Evolutionary conservation across 92 coral and sea anemone species (phyloP).

Genomic region (Hydrozoanthus gracilis): DNA sequence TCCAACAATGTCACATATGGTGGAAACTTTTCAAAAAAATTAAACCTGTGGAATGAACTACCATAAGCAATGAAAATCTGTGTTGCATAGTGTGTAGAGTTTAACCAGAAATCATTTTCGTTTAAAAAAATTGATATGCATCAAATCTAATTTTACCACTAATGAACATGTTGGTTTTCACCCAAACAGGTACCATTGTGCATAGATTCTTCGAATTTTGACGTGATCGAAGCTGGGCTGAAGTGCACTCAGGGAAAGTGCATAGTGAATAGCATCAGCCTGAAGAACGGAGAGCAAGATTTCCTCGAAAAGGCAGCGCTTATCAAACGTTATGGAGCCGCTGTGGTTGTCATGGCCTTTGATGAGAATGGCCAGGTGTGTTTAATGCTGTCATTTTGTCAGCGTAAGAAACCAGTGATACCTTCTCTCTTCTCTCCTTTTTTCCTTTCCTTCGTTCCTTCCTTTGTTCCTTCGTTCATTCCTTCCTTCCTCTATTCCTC

Average conservation of each 20-base stretch:
- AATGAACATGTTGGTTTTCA: not conserved
- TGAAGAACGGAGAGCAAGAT: conserved; percentile 94
- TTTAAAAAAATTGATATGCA: not conserved
- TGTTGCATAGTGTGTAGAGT: no score
- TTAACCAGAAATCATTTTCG: no score
- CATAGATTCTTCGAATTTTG: conserved; percentile 97
- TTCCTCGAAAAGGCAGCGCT: conserved; percentile 84
- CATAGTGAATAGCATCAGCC: conserved; percentile 95
- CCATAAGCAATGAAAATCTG: no score
- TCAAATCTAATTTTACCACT: no score
- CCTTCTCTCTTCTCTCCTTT: not conserved
- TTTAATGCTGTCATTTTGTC: not conserved
- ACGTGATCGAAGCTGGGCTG: conserved; percentile 94
- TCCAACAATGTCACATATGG: no score
- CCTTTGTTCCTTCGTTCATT: not conserved
- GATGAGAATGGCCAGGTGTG: conserved; percentile 95
- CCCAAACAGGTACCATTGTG: conserved; percentile 88
- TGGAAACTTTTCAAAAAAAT: no score
- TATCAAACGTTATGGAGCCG: conserved; percentile 95
- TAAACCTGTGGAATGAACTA: no score
- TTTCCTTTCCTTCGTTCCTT: not conserved
- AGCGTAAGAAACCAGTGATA: not conserved
- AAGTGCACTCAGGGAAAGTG: conserved; percentile 98
- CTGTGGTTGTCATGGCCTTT: conserved; percentile 97
- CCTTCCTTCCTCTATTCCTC: not conserved